phyloP scores from a whole-genome alignment of 2,113 vertebrate species.

The Oreocharis arfaki region DNA sequence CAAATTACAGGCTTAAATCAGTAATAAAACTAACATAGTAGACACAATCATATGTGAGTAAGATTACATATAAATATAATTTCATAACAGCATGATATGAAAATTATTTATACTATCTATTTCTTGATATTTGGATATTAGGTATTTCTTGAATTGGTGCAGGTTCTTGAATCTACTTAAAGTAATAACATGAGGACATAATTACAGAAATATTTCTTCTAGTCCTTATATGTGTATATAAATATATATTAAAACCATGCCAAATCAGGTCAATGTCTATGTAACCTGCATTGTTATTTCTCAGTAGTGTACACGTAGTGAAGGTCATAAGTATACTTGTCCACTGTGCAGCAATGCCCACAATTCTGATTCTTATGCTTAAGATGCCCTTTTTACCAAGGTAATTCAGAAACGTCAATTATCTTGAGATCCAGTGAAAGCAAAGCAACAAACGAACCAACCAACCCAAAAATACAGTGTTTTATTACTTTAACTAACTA shows the following conservation, averaged over 20 bases:
- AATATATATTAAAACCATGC: not conserved
- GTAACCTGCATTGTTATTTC: not conserved
- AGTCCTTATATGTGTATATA: not conserved
- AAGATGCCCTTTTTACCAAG: not conserved
- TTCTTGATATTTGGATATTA: not conserved
- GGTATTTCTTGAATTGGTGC: not conserved
- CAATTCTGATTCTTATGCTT: not conserved
- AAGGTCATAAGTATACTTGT: not conserved
- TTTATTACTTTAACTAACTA: not conserved
- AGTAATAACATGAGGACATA: not conserved
- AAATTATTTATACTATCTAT: not conserved
- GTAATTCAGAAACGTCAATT: not conserved
- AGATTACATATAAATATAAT: not conserved
- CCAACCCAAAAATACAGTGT: rapidly evolving
- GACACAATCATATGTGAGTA: not conserved
- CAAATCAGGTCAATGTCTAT: not conserved
- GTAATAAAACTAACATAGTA: not conserved
- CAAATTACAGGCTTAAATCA: not conserved
- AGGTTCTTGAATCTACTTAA: not conserved
- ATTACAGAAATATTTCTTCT: not conserved
- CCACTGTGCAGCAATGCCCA: not conserved
- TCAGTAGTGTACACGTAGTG: not conserved
- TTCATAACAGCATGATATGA: not conserved
- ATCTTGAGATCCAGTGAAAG: not conserved
- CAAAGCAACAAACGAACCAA: not conserved